Evolutionary conservation across 2,888 invertebrate species (phyloP).

Genomic region (Esperia sulphurella): DNA sequence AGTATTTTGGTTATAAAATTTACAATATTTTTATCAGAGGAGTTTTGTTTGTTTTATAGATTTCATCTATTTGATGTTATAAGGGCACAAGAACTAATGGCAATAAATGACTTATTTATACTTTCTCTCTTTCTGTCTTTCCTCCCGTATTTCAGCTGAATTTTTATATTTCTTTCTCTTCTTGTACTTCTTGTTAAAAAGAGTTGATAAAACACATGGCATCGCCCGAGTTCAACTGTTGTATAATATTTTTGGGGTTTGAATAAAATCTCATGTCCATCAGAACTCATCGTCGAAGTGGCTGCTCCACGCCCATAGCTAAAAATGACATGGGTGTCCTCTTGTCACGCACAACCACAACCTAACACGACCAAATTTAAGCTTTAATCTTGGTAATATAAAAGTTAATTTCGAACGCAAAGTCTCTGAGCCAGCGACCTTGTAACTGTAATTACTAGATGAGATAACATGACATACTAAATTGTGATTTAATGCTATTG

Average conservation of each 20-base stretch:
- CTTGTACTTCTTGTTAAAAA: no score
- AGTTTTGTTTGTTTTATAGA: no score
- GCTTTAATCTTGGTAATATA: slow-evolving; percentile 32
- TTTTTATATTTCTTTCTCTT: no score
- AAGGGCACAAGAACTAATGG: no score
- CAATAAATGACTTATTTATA: no score
- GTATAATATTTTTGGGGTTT: background rate
- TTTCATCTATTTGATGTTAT: no score
- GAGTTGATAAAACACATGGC: no score
- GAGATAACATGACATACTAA: slow-evolving; percentile 46
- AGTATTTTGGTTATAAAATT: no score
- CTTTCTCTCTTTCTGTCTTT: no score
- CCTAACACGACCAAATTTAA: slow-evolving; percentile 24
- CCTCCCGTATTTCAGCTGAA: no score
- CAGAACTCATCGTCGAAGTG: slow-evolving; percentile 29
- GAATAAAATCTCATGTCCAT: slow-evolving; percentile 3
- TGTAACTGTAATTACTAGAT: slow-evolving; percentile 42
- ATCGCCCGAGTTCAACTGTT: no score
- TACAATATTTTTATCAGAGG: no score
- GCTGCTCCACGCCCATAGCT: slow-evolving; percentile 45
- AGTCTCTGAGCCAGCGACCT: slow-evolving; percentile 34
- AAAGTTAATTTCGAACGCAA: slow-evolving; percentile 35
- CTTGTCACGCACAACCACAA: slow-evolving; percentile 55
- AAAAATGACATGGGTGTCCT: slow-evolving; percentile 59
- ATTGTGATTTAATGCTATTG: slow-evolving; percentile 44